These are phyloP conservation scores for Toxonevra muliebris DNA, from an alignment of 2,888 invertebrate genomes.

Conservation along the genomic window DNA sequence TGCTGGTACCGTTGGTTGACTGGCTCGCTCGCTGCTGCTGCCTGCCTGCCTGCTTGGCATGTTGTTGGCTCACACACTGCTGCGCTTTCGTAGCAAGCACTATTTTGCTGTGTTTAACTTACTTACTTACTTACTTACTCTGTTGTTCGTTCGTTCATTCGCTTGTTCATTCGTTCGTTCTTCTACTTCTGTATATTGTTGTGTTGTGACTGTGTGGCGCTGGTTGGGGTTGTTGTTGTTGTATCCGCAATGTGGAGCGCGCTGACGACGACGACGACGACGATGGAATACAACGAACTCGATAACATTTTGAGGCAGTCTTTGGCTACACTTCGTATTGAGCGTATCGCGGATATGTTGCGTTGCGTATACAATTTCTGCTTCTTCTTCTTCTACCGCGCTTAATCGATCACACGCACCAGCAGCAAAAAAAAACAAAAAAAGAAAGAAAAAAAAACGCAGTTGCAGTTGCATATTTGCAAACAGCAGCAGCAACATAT, in stretches of 20 bases:
- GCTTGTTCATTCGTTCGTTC: too few species aligned
- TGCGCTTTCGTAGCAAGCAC: neutral
- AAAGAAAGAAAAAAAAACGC: slow-evolving; percentile 13
- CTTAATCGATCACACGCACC: slow-evolving; percentile 29
- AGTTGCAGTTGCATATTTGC: slow-evolving; percentile 10
- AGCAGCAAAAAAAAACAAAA: slow-evolving; percentile 12
- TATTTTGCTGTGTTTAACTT: neutral
- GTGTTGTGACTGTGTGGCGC: slow-evolving; percentile 35
- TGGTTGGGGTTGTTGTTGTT: slow-evolving; percentile 44
- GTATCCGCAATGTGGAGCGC: slow-evolving; percentile 43
- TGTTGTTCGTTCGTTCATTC: too few species aligned
- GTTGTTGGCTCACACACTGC: neutral
- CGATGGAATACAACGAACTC: slow-evolving; percentile 64
- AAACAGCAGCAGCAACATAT: too few species aligned
- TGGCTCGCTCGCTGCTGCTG: neutral
- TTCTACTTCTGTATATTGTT: neutral
- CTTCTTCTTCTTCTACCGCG: slow-evolving; percentile 34
- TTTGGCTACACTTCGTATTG: slow-evolving; percentile 66
- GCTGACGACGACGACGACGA: slow-evolving; percentile 43
- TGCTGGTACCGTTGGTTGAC: slow-evolving; percentile 15
- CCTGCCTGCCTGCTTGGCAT: neutral
- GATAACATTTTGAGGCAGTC: slow-evolving; percentile 66
- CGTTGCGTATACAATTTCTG: slow-evolving; percentile 44
- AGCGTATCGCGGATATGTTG: slow-evolving; percentile 63
- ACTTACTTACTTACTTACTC: too few species aligned